Percentiles rank a stretch among this genome's conserved stretches.
Evolutionary conservation across 2,888 invertebrate species (phyloP).

Genomic region (Oegoconia quadripuncta): DNA sequence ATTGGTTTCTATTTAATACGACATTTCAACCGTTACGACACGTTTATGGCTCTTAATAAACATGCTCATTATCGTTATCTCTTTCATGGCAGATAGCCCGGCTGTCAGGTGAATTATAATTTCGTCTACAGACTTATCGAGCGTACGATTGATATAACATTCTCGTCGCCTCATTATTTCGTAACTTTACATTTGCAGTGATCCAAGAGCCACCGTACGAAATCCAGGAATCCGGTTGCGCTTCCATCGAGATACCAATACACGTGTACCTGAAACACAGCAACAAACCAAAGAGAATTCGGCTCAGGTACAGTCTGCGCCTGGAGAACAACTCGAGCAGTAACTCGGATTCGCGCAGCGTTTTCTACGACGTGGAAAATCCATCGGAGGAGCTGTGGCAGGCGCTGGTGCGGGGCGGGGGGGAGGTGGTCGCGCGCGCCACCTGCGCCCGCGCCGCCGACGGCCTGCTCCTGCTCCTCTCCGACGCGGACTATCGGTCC

Average conservation of each 20-base stretch:
- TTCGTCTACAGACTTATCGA: conserved; percentile 17
- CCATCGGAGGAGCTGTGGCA: conserved; percentile 57
- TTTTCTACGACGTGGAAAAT: conserved; percentile 67
- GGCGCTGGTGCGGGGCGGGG: conserved; percentile 65
- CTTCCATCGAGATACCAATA: conserved; percentile 69
- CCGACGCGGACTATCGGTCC: conserved; percentile 40
- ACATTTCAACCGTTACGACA: conserved; percentile 4
- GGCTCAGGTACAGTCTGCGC: conserved; percentile 61
- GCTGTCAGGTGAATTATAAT: conserved; percentile 35
- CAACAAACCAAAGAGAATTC: conserved; percentile 63
- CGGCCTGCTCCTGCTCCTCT: conserved; percentile 47
- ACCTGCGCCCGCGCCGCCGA: conserved; percentile 28
- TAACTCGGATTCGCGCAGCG: conserved; percentile 56
- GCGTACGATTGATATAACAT: conserved; percentile 21
- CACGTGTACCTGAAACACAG: conserved; percentile 70
- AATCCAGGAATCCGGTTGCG: conserved; percentile 71
- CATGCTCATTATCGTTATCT: conserved; percentile 53
- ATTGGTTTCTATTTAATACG: background rate
- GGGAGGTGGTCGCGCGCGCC: conserved; percentile 54
- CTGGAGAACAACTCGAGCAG: conserved; percentile 62
- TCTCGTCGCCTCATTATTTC: conserved; percentile 19
- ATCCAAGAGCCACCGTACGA: conserved; percentile 75
- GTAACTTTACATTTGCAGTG: conserved; percentile 53
- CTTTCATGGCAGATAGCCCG: conserved; percentile 42
- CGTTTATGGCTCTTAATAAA: conserved; percentile 26